phyloP scores from a whole-genome alignment of 2,113 vertebrate species.

The human (Homo sapiens) region GRCh38 chr2:240955001-240955500 shows the following conservation, averaged over 20 bases:
- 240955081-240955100: rapidly evolving
- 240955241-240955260: rapidly evolving
- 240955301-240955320: background rate
- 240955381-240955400: background rate
- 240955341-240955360: background rate
- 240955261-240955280: rapidly evolving
- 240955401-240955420: too few species aligned
- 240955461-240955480: background rate
- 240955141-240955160: rapidly evolving
- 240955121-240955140: background rate
- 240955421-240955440: rapidly evolving
- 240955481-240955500: too few species aligned
- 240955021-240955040: too few species aligned
- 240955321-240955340: rapidly evolving
- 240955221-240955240: rapidly evolving
- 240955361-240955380: rapidly evolving
- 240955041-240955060: rapidly evolving
- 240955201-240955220: too few species aligned
- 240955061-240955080: rapidly evolving
- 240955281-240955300: rapidly evolving
- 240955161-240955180: too few species aligned
- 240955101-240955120: background rate
- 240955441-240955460: rapidly evolving
- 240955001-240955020: too few species aligned
- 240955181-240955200: rapidly evolving